Evolutionary conservation across 2,888 invertebrate species (phyloP), one percentile per base, ranked within the genome.

Genomic region (Zaprionus bogoriensis): DNA sequence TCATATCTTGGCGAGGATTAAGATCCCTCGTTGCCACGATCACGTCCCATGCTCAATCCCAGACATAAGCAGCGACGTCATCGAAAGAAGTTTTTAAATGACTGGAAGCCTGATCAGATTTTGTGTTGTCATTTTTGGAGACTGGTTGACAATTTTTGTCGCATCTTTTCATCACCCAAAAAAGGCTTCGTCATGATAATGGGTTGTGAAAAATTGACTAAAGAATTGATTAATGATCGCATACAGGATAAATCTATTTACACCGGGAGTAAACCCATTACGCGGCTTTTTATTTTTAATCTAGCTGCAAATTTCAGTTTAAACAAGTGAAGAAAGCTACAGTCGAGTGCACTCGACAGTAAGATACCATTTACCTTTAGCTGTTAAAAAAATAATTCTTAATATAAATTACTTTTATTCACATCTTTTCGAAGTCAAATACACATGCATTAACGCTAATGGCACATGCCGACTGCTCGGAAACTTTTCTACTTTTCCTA

Each of bases 1-100:
- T 81, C 85, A 71, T 77, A 77, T 80, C 80, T 84, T 84, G 78
- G 54, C 36, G 53, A 63, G 78, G 77, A 80, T 87, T 80, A 85
- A 83, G 50, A 50, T 63, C 58, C 53, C 60, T 14, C 39, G 12
- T 39, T 38, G 19, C 20, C 14, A 42, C 36, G n/a, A n/a, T n/a
- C n/a, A n/a, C n/a, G n/a, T n/a, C n/a, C n/a, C n/a, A n/a, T n/a
- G n/a, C n/a, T n/a, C n/a, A n/a, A n/a, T n/a, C n/a, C n/a, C n/a
- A n/a, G n/a, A n/a, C 75, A 67, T 75, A 67, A 59, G 75, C 74
- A 46, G 52, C 48, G 50, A 46, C 23, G 61, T 32, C 58, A 50
- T 32, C 32, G 47, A 38, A 48, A 67, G 62, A 67, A 62, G 58
- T 78, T 78, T 79, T 58, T 53, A 59, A 48, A n/a, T 17, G 41